Percentiles rank a stretch among this genome's conserved stretches.
These are phyloP conservation scores for Temnothorax longispinosus DNA, from an alignment of 1,140 invertebrate species.

Conservation along the genomic window DNA sequence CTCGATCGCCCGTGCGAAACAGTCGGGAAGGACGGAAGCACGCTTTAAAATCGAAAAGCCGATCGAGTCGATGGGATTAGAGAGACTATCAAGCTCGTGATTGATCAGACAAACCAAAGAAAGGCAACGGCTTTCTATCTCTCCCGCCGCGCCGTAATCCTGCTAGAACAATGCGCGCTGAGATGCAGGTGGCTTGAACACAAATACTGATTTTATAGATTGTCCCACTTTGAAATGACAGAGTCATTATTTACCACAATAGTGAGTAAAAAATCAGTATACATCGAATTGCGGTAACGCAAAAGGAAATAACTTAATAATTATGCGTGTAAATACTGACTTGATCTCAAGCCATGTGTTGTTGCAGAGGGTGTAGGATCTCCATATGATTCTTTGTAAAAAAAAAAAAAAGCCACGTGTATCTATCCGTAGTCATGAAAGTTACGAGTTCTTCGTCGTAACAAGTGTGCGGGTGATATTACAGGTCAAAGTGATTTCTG, in stretches of 20 bases:
- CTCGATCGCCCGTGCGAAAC: slow-evolving; percentile 59
- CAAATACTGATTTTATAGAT: not conserved
- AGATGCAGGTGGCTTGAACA: not conserved
- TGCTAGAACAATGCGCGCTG: not conserved
- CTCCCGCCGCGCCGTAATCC: not conserved
- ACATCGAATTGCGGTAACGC: not conserved
- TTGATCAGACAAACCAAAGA: not conserved
- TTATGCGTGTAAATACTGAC: not conserved
- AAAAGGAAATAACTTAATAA: not conserved
- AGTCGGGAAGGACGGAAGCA: slow-evolving; percentile 28
- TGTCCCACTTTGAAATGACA: not conserved
- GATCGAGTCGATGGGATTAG: not conserved
- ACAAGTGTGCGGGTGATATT: slow-evolving; percentile 13
- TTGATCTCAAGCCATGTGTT: not conserved
- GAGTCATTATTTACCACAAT: not conserved
- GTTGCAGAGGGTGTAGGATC: not conserved
- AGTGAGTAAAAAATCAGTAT: not conserved
- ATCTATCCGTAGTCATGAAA: not conserved
- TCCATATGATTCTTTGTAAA: not conserved
- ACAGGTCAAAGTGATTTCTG: slow-evolving; percentile 56
- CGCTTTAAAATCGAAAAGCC: slow-evolving; percentile 52
- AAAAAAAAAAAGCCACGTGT: not conserved
- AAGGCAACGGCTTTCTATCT: not conserved
- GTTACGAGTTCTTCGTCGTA: not conserved
- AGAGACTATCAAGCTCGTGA: not conserved